Evolutionary conservation across 2,113 vertebrate genomes (phyloP).

Genomic region (Telmatochromis sp.): DNA sequence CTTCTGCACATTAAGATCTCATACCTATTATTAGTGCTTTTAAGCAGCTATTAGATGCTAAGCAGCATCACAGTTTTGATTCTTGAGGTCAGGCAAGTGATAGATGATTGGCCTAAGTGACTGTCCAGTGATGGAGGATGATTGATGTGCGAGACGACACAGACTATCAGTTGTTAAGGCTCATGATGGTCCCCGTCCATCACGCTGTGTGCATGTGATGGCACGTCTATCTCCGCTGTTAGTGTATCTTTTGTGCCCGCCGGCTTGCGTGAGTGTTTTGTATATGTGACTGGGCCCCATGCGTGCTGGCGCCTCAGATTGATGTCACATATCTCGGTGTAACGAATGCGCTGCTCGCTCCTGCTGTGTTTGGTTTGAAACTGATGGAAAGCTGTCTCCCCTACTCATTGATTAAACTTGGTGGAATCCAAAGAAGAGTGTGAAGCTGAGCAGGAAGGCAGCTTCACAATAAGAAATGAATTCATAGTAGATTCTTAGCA

Average conservation of each 20-base stretch:
- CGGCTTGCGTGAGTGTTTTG: conserved; percentile 45
- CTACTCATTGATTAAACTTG: conserved; percentile 51
- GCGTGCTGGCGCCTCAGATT: conserved; percentile 31
- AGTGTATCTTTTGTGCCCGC: conserved; percentile 12
- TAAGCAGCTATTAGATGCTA: neutral
- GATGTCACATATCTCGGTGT: conserved; percentile 35
- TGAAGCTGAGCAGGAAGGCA: neutral
- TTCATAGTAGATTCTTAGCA: neutral
- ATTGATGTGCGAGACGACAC: conserved; percentile 48
- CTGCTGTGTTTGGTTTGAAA: conserved; percentile 39
- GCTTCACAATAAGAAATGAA: neutral
- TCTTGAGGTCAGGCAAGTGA: neutral
- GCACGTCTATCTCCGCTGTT: conserved; percentile 1
- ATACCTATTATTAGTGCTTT: neutral
- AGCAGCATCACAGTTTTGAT: neutral
- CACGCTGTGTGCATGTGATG: conserved; percentile 20
- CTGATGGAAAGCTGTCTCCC: conserved; percentile 20
- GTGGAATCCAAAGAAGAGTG: neutral
- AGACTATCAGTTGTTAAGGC: conserved; percentile 50
- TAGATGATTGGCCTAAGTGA: conserved; percentile 11
- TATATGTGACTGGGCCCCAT: conserved; percentile 8
- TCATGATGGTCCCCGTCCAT: conserved; percentile 54
- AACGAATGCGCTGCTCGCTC: conserved; percentile 37
- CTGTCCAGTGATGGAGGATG: conserved; percentile 25
- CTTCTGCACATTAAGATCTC: neutral